A percentile compares a stretch with the other conserved stretches of the same genome.
Conservation (phyloP, 2,113 vertebrate genomes). For the Xenus cinereus region DNA sequence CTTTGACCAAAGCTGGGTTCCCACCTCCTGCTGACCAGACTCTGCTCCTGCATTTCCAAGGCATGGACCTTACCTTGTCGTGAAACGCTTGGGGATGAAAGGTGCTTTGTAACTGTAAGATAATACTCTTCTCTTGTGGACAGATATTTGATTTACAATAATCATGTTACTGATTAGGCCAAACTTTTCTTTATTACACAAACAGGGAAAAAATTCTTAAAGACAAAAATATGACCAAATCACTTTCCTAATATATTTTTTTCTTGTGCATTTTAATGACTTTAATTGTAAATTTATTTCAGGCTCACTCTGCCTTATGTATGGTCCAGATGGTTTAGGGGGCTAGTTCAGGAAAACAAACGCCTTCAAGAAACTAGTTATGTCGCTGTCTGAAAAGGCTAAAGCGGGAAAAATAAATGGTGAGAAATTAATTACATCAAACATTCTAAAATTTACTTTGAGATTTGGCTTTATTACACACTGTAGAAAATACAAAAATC, state of each 20-base stretch:
- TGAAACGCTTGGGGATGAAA: not conserved
- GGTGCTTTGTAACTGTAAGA: not conserved
- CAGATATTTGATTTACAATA: not conserved
- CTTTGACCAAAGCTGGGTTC: not conserved
- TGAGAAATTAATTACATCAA: not conserved
- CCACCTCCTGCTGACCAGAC: not conserved
- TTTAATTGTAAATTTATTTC: not conserved
- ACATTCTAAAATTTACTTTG: not conserved
- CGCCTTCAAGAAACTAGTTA: not conserved
- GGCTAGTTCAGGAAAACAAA: not conserved
- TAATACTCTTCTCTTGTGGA: not conserved
- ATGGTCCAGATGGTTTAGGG: not conserved
- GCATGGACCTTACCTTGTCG: rapidly evolving
- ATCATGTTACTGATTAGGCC: not conserved
- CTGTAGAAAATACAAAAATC: not conserved
- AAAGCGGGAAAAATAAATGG: not conserved
- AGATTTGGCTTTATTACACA: not conserved
- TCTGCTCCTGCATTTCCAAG: not conserved
- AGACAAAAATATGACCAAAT: not conserved
- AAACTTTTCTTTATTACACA: not conserved
- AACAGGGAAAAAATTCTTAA: not conserved
- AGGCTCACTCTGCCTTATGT: not conserved
- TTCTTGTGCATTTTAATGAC: not conserved
- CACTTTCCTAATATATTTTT: not conserved
- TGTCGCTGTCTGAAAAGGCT: not conserved